Evolutionary conservation across 2,797 vertebrate species (phyloP).

Genomic region (Pithecia hirsuta): DNA sequence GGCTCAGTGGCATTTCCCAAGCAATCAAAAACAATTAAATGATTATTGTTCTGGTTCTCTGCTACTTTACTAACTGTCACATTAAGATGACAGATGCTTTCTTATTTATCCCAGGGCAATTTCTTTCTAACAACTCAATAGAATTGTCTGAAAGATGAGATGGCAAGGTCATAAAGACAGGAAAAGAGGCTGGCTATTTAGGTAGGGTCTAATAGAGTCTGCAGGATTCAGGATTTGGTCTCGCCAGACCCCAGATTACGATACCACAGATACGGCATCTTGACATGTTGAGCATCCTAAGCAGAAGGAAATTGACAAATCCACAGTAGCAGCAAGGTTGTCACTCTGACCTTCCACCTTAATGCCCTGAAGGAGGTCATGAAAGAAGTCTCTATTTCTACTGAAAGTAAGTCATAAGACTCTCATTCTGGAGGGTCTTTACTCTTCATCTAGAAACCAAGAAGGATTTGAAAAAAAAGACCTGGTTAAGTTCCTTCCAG

Average conservation of each 20-base stretch:
- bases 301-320: neutral
- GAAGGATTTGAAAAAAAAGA: neutral
- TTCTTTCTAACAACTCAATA: neutral
- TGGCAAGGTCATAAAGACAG: neutral
- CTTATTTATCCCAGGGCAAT: conserved; percentile 2
- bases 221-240: neutral
- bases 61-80: conserved; percentile 33
- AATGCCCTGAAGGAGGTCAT: neutral
- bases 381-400: no score
- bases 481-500: neutral
- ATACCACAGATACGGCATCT: neutral
- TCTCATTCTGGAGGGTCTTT: neutral
- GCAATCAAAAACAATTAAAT: conserved; percentile 58
- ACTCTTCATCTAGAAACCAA: neutral
- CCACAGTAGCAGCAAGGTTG: neutral
- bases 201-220: neutral
- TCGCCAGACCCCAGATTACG: neutral
- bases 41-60: conserved; percentile 36
- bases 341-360: neutral
- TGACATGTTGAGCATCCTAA: neutral
- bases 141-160: conserved; percentile 37
- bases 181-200: neutral
- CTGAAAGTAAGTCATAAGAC: neutral
- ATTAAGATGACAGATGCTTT: conserved; percentile 47
- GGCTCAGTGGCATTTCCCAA: neutral